Evolutionary conservation across 2,113 vertebrate genomes (phyloP), one percentile per base, ranked within the genome.

Genomic region (Anser cygnoides): DNA sequence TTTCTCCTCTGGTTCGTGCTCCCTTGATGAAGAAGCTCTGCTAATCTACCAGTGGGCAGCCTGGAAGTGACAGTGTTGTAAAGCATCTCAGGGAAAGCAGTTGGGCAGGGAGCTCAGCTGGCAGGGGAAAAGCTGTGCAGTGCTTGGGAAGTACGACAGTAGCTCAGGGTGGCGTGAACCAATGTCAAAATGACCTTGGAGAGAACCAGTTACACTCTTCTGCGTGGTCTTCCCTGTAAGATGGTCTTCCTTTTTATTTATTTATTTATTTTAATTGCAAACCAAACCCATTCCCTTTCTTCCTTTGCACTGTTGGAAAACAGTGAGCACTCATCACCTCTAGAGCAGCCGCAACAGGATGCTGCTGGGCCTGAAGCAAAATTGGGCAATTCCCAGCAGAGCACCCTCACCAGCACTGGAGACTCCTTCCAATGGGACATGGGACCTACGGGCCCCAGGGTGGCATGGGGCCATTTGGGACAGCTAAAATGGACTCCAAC

Each of bases 41-140:
- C 44, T 61, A 12, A 80, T 22, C 46, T 54, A 33, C 37, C 31
- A 50, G 35, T 0, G 3, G 14, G 31, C 10, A 63, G 19, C 2
- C 0, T 11, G 28, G 55, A 50, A 55, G 35, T 50, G 58, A 73
- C 37, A 54, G 5, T 13, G 39, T 33, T 57, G 28, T 33, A 54
- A 54, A 58, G 50, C 55, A 66, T 5, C 39, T 16, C 0, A 0
- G 8, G 50, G 29, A 72, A 67, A 46, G 55, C 25, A 66, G 59
- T 1, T 33, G 46, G 35, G 44, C 41, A 74, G 13, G 33, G 71
- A 92, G 57, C 28, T 57, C 65, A 66, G 16, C 4, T 0, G 0
- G n/a, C 6, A 8, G 22, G 14, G 33, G 5, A 15, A 67, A 76
- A 74, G 61, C 11, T 59, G n/a, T 5, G 5, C 4, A 57, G 16